Evolutionary conservation across 2,888 invertebrate genomes (phyloP), one percentile per base, ranked within the genome.

Genomic region (Ophion obscuratus): DNA sequence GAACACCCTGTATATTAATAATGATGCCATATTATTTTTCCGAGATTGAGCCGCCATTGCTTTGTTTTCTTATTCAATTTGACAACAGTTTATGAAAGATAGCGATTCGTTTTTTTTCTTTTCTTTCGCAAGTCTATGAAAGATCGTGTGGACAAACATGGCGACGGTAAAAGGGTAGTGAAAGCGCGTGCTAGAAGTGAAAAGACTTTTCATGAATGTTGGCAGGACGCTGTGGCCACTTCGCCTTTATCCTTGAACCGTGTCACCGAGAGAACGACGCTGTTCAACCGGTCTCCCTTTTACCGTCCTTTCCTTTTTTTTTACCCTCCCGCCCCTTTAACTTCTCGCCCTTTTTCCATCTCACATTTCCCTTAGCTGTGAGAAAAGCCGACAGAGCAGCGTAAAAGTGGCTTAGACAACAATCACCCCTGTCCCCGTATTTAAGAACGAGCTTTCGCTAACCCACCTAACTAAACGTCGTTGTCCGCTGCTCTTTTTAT

Each of bases 371-470:
- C 68, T 77, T 71, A 47, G 71, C 61, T 66, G 53, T 68, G 40
- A 7, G 77, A 62, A 76, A 71, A 77, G 53, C 68, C 85, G 76
- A 76, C 76, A 83, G 85, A 87, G 67, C 83, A 64, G 27, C 70
- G 75, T 79, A 67, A 85, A 85, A 80, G 83, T 85, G 85, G 83
- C 82, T 88, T 83, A 87, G 87, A 87, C 83, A 83, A 81, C 80
- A 79, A 83, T 70, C 67, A 62, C 73, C 76, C 11, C 64, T 62
- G 67, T 59, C 62, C 61, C 4, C 47, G 24, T 67, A 66, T 78
- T 68, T 74, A 68, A 73, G 83, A 84, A 79, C 70, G 70, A 81
- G 85, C 83, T 83, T 88, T 85, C 77, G 82, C 83, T 83, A 83
- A 85, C 83, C 84, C 77, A 73, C 70, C 66, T 76, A 81, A 78